A percentile compares a stretch with the other conserved stretches of the same genome.
Conservation (phyloP, 2,113 vertebrate species). For the Andinoacara biseriatus region DNA sequence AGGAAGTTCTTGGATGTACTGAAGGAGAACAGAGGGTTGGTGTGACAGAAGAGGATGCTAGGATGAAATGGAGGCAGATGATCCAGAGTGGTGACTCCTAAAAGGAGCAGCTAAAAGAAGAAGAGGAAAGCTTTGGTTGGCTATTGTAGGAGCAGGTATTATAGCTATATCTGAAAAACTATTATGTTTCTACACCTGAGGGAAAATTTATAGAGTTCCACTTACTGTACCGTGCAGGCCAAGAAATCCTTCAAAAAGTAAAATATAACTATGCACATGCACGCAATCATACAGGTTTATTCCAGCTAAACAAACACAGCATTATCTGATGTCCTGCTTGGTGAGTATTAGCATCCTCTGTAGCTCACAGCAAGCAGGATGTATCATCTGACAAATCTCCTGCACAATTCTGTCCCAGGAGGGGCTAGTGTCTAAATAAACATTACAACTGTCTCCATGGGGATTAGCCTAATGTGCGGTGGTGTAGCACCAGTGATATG, state of each 20-base stretch:
- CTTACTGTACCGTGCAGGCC: neutral
- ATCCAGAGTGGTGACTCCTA: no score
- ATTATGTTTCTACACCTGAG: neutral
- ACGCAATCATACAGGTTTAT: slow-evolving; percentile 9
- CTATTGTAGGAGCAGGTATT: neutral
- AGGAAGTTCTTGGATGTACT: neutral
- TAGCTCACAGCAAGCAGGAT: slow-evolving; percentile 10
- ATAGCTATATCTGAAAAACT: neutral
- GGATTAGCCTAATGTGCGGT: slow-evolving; percentile 64
- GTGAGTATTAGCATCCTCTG: slow-evolving; percentile 43
- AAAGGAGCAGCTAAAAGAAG: neutral
- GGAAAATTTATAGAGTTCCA: neutral
- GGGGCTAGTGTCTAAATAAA: slow-evolving; percentile 52
- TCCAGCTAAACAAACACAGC: slow-evolving; percentile 19
- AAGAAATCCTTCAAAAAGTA: slow-evolving; percentile 1
- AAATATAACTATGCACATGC: slow-evolving; percentile 8
- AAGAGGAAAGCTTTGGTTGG: neutral
- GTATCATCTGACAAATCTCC: slow-evolving; percentile 56
- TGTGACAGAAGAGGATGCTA: neutral
- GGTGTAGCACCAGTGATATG: slow-evolving; percentile 49
- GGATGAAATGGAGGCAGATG: neutral
- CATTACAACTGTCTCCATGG: slow-evolving; percentile 63
- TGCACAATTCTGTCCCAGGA: slow-evolving; percentile 16
- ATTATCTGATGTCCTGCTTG: slow-evolving; percentile 8
- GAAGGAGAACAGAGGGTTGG: neutral